Percentiles rank a stretch among this genome's conserved stretches.
phyloP scores from a whole-genome alignment of 2,888 invertebrate species.

The Adelognathus sp. region DNA sequence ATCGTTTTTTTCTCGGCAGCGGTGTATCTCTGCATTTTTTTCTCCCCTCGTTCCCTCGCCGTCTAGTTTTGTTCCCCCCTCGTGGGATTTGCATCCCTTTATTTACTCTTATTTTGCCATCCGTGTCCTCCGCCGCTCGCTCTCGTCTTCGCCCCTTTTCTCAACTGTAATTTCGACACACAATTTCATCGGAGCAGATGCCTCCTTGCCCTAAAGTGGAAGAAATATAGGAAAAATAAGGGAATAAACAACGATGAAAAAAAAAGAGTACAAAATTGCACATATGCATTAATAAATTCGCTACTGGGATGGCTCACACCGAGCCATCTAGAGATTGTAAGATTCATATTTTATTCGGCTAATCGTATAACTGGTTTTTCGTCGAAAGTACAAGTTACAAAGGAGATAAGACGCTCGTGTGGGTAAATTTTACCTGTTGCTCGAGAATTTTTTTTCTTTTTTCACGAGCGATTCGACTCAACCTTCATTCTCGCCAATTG shows the following conservation, averaged over 20 bases:
- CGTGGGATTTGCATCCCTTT: conserved; percentile 69
- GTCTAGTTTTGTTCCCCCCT: conserved; percentile 48
- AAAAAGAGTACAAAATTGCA: no score
- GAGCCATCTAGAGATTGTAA: conserved; percentile 10
- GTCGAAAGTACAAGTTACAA: background rate
- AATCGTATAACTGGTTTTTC: conserved; percentile 18
- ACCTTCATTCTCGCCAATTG: conserved; percentile 7
- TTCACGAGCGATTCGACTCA: conserved; percentile 8
- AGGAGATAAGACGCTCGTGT: conserved; percentile 4
- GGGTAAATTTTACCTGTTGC: conserved; percentile 30
- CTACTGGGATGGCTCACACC: background rate
- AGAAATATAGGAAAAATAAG: background rate
- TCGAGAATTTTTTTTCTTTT: conserved; percentile 18
- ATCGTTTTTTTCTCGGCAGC: conserved; percentile 61
- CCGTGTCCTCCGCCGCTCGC: conserved; percentile 26
- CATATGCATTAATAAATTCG: background rate
- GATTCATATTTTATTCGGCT: conserved; percentile 20
- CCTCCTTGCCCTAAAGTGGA: background rate
- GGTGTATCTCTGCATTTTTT: conserved; percentile 33
- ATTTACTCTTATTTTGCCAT: conserved; percentile 58
- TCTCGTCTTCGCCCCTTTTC: background rate
- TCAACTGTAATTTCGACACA: conserved; percentile 10
- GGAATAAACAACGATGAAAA: background rate
- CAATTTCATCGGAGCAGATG: conserved; percentile 26
- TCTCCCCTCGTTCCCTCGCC: background rate